Conservation (phyloP, 2,113 vertebrate species). For the Dicentrarchus labrax region DNA sequence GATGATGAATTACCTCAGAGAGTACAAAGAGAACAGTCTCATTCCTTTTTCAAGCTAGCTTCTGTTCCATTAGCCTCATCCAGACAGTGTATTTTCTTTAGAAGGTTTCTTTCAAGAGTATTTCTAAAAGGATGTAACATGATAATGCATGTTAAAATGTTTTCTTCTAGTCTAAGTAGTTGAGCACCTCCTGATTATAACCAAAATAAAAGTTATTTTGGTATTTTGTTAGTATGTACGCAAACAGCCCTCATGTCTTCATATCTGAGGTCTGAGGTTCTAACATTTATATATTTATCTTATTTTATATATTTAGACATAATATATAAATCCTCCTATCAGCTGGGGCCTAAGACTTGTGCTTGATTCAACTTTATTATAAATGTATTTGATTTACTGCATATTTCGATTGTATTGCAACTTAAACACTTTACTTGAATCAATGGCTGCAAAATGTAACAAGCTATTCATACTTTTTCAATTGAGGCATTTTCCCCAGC, state of each 20-base stretch:
- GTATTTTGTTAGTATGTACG: not conserved
- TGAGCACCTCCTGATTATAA: too few species aligned
- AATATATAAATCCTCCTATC: not conserved
- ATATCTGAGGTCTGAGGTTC: not conserved
- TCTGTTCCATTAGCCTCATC: conserved; percentile 18
- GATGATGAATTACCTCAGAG: conserved; percentile 26
- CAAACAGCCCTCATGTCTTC: not conserved
- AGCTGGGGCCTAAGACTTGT: not conserved
- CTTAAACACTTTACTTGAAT: not conserved
- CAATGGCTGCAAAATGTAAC: not conserved
- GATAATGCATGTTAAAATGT: not conserved
- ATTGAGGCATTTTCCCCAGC: not conserved
- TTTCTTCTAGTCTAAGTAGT: too few species aligned
- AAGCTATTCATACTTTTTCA: not conserved
- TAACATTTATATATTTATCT: too few species aligned
- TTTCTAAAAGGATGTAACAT: conserved; percentile 5
- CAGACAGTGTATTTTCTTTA: not conserved
- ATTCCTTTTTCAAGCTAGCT: not conserved
- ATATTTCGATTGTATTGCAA: not conserved
- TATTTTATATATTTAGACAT: not conserved
- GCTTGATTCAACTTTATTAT: not conserved
- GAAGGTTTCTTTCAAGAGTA: conserved; percentile 2
- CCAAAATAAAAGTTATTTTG: too few species aligned
- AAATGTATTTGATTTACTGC: not conserved
- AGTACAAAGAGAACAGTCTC: conserved; percentile 12